A percentile compares a stretch with the other conserved stretches of the same genome.
Conservation (phyloP, 2,113 vertebrate species). For the Ancistrus triradiatus region DNA sequence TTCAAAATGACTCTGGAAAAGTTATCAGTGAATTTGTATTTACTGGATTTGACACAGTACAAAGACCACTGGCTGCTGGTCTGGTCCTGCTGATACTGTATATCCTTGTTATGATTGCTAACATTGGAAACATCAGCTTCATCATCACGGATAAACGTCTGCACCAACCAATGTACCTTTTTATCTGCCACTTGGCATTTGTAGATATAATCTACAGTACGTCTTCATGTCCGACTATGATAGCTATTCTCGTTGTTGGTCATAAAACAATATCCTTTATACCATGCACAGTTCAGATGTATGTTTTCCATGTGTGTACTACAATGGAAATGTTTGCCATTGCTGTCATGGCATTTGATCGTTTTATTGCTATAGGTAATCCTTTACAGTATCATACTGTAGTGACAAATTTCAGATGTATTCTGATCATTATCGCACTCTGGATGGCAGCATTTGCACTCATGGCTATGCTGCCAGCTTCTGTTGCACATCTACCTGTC, state of each 20-base stretch:
- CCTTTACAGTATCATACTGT: conserved; percentile 45
- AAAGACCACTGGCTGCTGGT: conserved; percentile 24
- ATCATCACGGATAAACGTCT: conserved; percentile 39
- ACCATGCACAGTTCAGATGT: conserved; percentile 56
- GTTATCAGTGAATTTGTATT: conserved; percentile 37
- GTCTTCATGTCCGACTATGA: conserved; percentile 42
- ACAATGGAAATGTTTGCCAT: conserved; percentile 57
- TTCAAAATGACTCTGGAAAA: conserved; percentile 19
- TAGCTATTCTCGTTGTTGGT: conserved; percentile 34
- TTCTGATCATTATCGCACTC: conserved; percentile 43
- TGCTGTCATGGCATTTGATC: conserved; percentile 49
- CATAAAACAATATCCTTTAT: conserved; percentile 50
- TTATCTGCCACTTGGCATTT: conserved; percentile 47
- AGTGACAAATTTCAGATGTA: conserved; percentile 31
- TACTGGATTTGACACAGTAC: conserved; percentile 35
- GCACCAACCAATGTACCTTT: conserved; percentile 52
- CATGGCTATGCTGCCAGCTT: conserved; percentile 37
- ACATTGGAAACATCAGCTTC: conserved; percentile 33
- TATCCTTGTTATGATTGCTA: conserved; percentile 21
- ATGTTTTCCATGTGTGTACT: conserved; percentile 54
- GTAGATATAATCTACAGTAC: conserved; percentile 42
- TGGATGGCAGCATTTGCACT: conserved; percentile 32
- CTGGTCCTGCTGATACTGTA: conserved; percentile 34
- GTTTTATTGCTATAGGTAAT: conserved; percentile 40
- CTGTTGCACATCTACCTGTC: conserved; percentile 17